Evolutionary conservation across 2,113 vertebrate species (phyloP).

Genomic region (Scartelaos histophorus): DNA sequence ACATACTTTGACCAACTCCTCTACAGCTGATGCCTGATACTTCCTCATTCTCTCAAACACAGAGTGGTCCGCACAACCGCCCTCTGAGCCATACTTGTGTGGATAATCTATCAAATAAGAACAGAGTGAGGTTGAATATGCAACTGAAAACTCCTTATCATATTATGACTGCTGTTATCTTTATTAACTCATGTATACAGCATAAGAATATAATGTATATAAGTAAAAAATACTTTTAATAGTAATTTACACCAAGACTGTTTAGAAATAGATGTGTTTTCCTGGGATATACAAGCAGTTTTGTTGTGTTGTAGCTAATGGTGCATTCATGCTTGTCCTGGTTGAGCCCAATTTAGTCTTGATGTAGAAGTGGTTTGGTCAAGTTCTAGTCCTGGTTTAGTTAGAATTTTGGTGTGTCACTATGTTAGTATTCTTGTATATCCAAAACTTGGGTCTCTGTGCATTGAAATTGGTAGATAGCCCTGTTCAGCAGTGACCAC

Average conservation of each 20-base stretch:
- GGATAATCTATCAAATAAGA: slow-evolving; percentile 65
- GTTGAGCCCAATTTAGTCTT: neutral
- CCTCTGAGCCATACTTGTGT: slow-evolving; percentile 89
- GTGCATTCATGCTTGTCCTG: neutral
- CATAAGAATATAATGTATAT: too few species aligned
- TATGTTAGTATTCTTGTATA: neutral
- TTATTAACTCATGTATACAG: neutral
- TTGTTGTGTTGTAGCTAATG: neutral
- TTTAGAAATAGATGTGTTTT: neutral
- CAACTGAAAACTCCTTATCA: neutral
- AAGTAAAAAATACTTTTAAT: too few species aligned
- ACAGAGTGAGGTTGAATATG: neutral
- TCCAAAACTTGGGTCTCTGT: neutral
- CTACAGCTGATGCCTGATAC: slow-evolving; percentile 81
- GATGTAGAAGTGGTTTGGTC: too few species aligned
- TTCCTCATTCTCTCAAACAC: slow-evolving; percentile 86
- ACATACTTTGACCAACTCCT: slow-evolving; percentile 72
- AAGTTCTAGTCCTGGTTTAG: too few species aligned
- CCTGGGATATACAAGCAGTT: neutral
- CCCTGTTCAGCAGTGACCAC: neutral
- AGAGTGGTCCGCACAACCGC: slow-evolving; percentile 91
- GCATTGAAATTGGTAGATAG: neutral
- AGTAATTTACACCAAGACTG: too few species aligned
- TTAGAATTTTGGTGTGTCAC: slow-evolving; percentile 2
- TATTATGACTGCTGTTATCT: too few species aligned